Base-by-base conservation (phyloP, 1,140 invertebrate genomes). In the Diachasmimorpha longicaudata region DNA sequence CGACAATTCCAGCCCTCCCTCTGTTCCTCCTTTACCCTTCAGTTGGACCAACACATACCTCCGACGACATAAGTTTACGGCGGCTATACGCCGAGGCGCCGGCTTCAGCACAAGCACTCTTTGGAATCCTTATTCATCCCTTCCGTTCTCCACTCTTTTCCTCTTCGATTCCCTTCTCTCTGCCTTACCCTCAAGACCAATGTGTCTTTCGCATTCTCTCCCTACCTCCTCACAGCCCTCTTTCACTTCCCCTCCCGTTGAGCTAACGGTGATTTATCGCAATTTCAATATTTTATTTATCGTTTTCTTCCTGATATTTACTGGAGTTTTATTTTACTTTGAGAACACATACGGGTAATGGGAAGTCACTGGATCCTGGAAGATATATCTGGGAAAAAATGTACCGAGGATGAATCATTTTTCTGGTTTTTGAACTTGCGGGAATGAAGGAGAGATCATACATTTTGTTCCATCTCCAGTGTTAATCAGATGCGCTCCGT, bases 141-240 rank as follows among this genome's bases (percentile, higher is more conserved):
- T 63, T 63, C 58, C 58, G 58, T 63, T 63, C 23, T 63, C 39
- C 66, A 48, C 66, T 67, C 39, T 66, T 74, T 74, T 37, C n/a
- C 13, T 67, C 37, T 19, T 42, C 52, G 66, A 67, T 31, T 31
- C 21, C 66, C 21, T 16, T 10, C 66, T 23, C 71, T 10, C 16
- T 4, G 13, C 13, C 4, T 8, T 19, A 9, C 23, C 16, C 21
- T 23, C 58, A 63, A 14, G 48, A 63, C 58, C 11, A 25, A 63
- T 63, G 23, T 63, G 58, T 63, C 58, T 31, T 72, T 21, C 52
- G 39, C 39, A 13, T 63, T 72, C 63, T 42, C 72, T 67, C 58
- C n/a, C 63, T 19, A n/a, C 55, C 52, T 36, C 31, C 55, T 37
- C 55, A 10, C 71, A 36, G 2, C 52, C 71, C 52, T 42, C 71